Percentiles rank a stretch among this genome's conserved stretches.
phyloP scores from a whole-genome alignment of 1,140 invertebrate species.

The Solen grandis region DNA sequence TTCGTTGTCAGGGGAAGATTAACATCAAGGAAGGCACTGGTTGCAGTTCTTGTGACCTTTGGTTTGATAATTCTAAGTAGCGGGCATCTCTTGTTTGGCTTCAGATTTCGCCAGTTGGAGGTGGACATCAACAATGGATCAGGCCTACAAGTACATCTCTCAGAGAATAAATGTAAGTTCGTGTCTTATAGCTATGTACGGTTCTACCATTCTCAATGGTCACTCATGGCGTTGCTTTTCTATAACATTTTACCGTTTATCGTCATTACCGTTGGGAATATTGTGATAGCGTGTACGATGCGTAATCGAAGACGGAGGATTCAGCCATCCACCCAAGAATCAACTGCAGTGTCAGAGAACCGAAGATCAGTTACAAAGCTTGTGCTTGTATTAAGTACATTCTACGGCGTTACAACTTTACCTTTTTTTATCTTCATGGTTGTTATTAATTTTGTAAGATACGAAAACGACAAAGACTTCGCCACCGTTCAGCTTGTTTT shows the following conservation, averaged over 20 bases:
- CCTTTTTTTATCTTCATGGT: neutral
- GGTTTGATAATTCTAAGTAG: too few relatives aligned
- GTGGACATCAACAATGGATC: too few relatives aligned
- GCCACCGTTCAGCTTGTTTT: too few relatives aligned
- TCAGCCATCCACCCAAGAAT: neutral
- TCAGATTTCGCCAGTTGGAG: too few relatives aligned
- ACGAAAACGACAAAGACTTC: too few relatives aligned
- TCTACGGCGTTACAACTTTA: conserved; percentile 10
- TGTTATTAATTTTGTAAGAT: too few relatives aligned
- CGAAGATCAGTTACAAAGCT: neutral
- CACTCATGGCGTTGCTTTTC: neutral
- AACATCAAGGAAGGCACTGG: neutral
- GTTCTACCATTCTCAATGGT: neutral
- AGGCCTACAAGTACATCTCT: too few relatives aligned
- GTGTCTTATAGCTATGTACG: neutral
- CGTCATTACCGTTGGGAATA: neutral
- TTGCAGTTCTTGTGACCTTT: too few relatives aligned
- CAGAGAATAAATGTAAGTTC: too few relatives aligned
- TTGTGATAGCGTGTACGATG: neutral
- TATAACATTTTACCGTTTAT: conserved; percentile 9
- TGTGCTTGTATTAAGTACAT: neutral
- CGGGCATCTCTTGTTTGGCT: too few relatives aligned
- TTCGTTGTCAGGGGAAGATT: neutral
- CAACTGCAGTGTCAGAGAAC: neutral
- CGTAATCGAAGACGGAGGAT: neutral